Evolutionary conservation across 2,113 vertebrate species (phyloP), one percentile per base, ranked within the genome.

Genomic region (Oreotrochilus melanogaster): DNA sequence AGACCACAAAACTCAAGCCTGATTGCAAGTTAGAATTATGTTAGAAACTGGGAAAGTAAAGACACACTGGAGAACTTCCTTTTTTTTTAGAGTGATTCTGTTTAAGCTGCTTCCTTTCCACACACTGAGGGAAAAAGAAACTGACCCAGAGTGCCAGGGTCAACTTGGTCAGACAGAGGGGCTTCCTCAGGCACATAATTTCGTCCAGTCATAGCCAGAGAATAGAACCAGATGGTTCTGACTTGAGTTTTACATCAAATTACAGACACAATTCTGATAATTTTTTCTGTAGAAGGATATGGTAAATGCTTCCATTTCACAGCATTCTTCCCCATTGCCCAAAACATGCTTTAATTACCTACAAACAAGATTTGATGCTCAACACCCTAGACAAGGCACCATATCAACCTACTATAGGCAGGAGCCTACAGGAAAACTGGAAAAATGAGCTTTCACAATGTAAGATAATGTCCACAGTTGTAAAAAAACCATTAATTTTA

Each of bases 161-260:
- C 42, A 17, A 13, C 75, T 24, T 7, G 2, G 15, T 9, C 56
- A 69, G 48, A 37, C 75, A 24, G 27, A 2, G 8, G 17, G 43
- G 28, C 64, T 70, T n/a, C 64, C 43, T 76, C 50, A 45, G 70
- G 57, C 17, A 30, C 1, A 0, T 31, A 50, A 50, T 35, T 57
- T 57, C 13, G n/a, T 22, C 42, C 42, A 43, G 21, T 42, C 2
- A 0, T 43, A 51, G 4, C 56, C 28, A 5, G 2, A 8, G 6
- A 24, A 45, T 3, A 37, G 58, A 71, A 76, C 30, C 11, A 64
- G 31, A 69, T 9, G 56, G 31, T 17, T 45, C 70, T 39, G 50
- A 71, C 19, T 60, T 5, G 1, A 7, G 7, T 24, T 45, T 24
- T 47, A 27, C 27, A 73, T 45, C 27, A 54, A 45, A 70, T 22